A percentile compares a stretch with the other conserved stretches of the same genome.
Evolutionary conservation across 2,797 vertebrate species (phyloP).

Genomic region (Falco novaeseelandiae): DNA sequence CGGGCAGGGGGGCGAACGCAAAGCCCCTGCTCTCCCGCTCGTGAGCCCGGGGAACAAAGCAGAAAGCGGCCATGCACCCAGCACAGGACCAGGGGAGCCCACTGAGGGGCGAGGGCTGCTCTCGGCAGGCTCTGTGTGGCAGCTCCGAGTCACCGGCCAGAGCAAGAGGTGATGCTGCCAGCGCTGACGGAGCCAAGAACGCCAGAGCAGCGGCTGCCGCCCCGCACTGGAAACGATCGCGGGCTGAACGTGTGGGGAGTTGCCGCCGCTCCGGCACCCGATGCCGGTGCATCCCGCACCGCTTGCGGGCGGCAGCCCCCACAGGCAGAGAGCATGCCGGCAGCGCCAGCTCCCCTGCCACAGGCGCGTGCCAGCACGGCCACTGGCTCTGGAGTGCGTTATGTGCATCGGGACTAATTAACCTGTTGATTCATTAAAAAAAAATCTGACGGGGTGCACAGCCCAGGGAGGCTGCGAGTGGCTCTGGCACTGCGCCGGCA

Average conservation of each 20-base stretch:
- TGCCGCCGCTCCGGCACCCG: neutral
- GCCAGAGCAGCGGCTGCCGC: neutral
- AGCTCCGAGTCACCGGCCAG: neutral
- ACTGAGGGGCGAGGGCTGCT: neutral
- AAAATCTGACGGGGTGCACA: neutral
- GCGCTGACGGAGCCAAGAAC: neutral
- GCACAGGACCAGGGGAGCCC: neutral
- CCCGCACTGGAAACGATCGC: fast-evolving
- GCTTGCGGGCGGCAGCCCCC: no score
- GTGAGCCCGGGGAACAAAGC: neutral
- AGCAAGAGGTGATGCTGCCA: neutral
- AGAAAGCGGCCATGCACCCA: neutral
- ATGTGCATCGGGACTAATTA: conserved; percentile 1
- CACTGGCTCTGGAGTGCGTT: neutral
- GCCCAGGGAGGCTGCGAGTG: neutral
- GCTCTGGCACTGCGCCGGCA: neutral
- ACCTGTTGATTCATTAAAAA: conserved; percentile 63
- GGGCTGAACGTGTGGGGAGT: neutral
- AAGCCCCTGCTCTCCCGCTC: neutral
- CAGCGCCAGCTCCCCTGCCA: neutral
- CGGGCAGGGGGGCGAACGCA: neutral
- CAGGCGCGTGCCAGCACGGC: neutral
- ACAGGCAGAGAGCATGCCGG: neutral
- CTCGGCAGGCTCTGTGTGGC: neutral
- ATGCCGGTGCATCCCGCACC: neutral